Conservation (phyloP, 92 coral and sea anemone genomes). For the Chrysogorgia sp. region DNA sequence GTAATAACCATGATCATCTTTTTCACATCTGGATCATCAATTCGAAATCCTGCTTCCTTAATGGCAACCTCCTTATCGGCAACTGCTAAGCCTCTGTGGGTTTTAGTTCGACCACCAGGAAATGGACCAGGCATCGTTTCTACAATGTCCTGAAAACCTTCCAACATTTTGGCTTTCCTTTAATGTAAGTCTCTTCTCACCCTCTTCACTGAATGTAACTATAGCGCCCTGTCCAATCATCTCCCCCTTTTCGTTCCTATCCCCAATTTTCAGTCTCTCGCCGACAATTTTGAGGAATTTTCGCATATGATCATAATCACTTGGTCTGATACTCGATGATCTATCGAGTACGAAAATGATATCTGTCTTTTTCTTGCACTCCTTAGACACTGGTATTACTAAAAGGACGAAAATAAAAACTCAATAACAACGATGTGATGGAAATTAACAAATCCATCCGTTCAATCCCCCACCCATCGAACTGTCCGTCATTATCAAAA, state of each 20-base stretch:
- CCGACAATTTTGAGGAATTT: not conserved
- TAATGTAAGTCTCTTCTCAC: constrained; percentile 7
- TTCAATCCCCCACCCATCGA: too few relatives aligned
- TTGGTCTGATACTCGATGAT: constrained; percentile 6
- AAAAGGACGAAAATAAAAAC: not conserved
- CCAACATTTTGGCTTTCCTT: not conserved
- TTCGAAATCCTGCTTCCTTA: not conserved
- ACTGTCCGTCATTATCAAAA: too few relatives aligned
- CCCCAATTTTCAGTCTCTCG: not conserved
- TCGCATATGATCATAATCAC: not conserved
- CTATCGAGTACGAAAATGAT: constrained; percentile 10
- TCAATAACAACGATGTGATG: too few relatives aligned
- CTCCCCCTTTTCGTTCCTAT: not conserved
- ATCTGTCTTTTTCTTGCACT: constrained; percentile 5
- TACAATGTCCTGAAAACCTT: not conserved
- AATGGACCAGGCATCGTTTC: constrained; percentile 1
- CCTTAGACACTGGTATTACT: not conserved
- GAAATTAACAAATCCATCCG: too few relatives aligned
- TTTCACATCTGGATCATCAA: not conserved
- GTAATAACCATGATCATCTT: constrained; percentile 17
- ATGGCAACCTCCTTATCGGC: constrained; percentile 1
- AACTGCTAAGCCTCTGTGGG: constrained; percentile 14
- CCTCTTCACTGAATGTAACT: constrained; percentile 8
- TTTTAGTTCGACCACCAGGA: constrained; percentile 5
- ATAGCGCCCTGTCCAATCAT: constrained; percentile 14